Evolutionary conservation across 2,797 vertebrate species (phyloP), one percentile per base, ranked within the genome.

Genomic region (Fistularia tabacaria): DNA sequence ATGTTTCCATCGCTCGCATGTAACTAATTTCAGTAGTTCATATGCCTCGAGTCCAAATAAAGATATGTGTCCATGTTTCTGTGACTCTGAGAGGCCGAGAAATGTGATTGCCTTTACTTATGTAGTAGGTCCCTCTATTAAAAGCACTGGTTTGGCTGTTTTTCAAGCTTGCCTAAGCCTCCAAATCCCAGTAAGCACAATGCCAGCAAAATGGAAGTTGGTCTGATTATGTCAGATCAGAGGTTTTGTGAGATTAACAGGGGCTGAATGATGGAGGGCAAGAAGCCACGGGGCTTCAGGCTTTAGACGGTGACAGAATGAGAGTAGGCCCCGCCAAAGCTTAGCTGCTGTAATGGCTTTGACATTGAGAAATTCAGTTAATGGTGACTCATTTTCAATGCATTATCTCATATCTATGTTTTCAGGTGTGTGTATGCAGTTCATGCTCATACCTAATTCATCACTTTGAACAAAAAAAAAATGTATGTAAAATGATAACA

Each of bases 221-320:
- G 15, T 59, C 46, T 57, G 52, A 62, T 36, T 15, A 38, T 56
- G 40, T 52, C 42, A 64, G 36, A 71, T 80, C 64, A 79, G 66
- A 66, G 62, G 59, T 64, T 69, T 38, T 6, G 25, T 40, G 47
- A 58, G 55, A 76, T 83, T 71, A 85, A 54, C 51, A 68, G 66
- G 64, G 10, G 57, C 10, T 74, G 66, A 71, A 51, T 74, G 67
- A 72, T 38, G 37, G 56, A 69, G 48, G 52, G 48, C 11, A 25
- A 25, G 25, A 25, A 48, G 25, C 25, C 25, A 25, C 25, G 25
- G 25, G 25, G 25, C 25, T 25, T 25, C 25, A 25, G 25, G 25
- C 25, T 25, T 25, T 25, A 25, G 25, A 25, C 25, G 25, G 25
- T 25, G 25, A 48, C 38, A 6, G 1, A 61, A 53, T 14, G 7